Percentiles rank a stretch among this genome's conserved stretches.
Evolutionary conservation across 2,113 vertebrate species (phyloP).

Genomic region (Anolis sagrei): DNA sequence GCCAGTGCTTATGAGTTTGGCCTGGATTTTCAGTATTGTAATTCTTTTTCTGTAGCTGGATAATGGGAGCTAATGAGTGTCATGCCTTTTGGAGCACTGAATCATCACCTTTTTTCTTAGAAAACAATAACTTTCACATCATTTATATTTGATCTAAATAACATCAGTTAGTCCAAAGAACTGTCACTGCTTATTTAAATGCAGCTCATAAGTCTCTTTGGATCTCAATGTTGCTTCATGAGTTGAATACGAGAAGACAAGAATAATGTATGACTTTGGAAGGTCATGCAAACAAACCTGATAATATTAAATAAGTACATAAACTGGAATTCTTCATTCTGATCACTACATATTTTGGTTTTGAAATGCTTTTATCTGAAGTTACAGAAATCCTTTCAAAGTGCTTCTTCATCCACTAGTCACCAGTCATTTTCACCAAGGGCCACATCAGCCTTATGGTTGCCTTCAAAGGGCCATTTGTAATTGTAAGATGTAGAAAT

Average conservation of each 20-base stretch:
- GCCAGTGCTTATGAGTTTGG: background rate
- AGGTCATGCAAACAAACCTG: constrained; percentile 29
- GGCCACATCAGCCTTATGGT: no score
- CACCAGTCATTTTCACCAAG: no score
- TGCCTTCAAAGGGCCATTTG: no score
- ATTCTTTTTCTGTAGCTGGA: background rate
- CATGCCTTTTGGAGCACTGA: background rate
- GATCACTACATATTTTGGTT: background rate
- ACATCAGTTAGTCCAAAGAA: background rate
- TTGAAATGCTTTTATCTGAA: constrained; percentile 9
- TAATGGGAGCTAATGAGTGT: background rate
- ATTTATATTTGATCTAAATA: constrained; percentile 6
- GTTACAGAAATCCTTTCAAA: background rate
- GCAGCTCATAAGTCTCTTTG: background rate
- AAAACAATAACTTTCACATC: constrained; percentile 4
- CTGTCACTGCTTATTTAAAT: background rate
- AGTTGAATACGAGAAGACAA: constrained; percentile 29
- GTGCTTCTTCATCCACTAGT: background rate
- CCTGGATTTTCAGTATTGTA: background rate
- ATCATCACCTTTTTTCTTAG: background rate
- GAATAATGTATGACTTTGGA: constrained; percentile 40
- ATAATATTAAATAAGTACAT: constrained; percentile 26
- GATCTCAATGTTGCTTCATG: constrained; percentile 18
- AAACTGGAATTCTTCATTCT: constrained; percentile 34
- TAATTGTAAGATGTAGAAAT: no score